phyloP scores from a whole-genome alignment of 2,113 vertebrate species.

The Australoheros scitulus region DNA sequence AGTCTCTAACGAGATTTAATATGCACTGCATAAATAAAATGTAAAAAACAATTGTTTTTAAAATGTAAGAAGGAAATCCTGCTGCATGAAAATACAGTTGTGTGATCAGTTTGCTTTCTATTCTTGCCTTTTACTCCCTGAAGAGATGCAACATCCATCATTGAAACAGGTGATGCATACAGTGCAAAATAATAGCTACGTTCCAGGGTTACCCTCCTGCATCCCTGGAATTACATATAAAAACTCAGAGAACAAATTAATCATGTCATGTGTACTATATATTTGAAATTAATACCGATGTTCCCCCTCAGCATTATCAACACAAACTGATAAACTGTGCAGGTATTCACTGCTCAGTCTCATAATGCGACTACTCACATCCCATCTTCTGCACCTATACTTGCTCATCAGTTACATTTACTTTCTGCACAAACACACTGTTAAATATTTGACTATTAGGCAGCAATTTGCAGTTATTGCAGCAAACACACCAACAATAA shows the following conservation, averaged over 20 bases:
- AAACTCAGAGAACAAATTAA: not conserved
- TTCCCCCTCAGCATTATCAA: not conserved
- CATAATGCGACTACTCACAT: not conserved
- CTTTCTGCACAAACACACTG: not conserved
- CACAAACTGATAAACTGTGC: not conserved
- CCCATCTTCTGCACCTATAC: too few species aligned
- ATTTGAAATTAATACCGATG: not conserved
- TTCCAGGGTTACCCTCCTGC: slow-evolving; percentile 18
- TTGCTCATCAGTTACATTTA: not conserved
- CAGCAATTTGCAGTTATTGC: not conserved
- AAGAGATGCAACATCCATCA: not conserved
- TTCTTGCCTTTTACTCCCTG: not conserved
- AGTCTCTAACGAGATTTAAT: not conserved
- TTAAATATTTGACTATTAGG: not conserved
- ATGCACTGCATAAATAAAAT: not conserved
- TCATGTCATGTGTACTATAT: not conserved
- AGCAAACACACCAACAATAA: not conserved
- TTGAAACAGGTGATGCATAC: not conserved
- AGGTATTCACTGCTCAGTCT: not conserved
- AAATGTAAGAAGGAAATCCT: not conserved
- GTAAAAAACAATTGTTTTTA: not conserved
- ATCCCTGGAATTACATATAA: slow-evolving; percentile 1
- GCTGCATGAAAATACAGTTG: not conserved
- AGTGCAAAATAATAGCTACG: slow-evolving; percentile 44
- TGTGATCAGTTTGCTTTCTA: not conserved